Evolutionary conservation across 2,113 vertebrate species (phyloP).

Genomic region (Megaptera novaeangliae): DNA sequence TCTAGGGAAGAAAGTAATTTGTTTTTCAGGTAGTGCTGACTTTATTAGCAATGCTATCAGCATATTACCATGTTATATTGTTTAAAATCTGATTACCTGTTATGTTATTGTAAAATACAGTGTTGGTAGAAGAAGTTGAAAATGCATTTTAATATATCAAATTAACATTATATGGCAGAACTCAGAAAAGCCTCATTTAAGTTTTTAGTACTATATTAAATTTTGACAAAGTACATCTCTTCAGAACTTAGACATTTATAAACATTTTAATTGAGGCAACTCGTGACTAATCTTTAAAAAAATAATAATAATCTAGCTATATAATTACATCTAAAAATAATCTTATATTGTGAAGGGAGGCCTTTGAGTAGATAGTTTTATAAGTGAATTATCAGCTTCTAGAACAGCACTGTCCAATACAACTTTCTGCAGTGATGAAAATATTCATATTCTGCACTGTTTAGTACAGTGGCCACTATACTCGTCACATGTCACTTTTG

Average conservation of each 20-base stretch:
- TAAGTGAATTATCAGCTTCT: background rate
- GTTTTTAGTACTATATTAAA: conserved; percentile 1
- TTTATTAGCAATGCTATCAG: conserved; percentile 70
- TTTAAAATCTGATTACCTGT: conserved; percentile 78
- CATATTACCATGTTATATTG: conserved; percentile 72
- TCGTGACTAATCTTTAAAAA: background rate
- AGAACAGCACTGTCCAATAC: background rate
- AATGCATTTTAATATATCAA: conserved; percentile 72
- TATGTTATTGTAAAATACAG: conserved; percentile 58
- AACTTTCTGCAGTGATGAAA: background rate
- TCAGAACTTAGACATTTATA: background rate
- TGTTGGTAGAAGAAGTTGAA: conserved; percentile 64
- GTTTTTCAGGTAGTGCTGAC: conserved; percentile 72
- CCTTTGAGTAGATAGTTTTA: background rate
- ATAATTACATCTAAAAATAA: background rate
- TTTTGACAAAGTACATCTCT: conserved; percentile 34
- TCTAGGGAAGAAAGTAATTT: conserved; percentile 75
- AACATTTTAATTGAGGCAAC: conserved; percentile 16
- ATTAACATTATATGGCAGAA: conserved; percentile 53
- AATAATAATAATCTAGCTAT: background rate
- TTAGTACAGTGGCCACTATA: background rate
- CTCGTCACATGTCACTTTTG: background rate
- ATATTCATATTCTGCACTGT: background rate
- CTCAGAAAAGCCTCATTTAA: conserved; percentile 49
- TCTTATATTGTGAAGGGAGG: background rate